Conservation (phyloP, 2,888 invertebrate species). For the Pteria penguin region DNA sequence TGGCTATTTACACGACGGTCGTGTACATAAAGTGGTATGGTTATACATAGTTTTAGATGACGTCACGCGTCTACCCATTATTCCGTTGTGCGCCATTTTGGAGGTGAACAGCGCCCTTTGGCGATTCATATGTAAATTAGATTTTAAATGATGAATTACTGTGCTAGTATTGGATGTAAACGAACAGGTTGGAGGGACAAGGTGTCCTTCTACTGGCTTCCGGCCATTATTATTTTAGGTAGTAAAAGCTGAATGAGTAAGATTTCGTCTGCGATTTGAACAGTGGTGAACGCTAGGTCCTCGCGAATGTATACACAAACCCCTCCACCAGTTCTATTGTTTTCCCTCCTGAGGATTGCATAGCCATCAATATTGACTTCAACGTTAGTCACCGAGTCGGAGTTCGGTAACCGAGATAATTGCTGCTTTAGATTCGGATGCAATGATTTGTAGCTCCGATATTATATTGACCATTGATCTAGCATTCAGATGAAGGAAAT, state of each 20-base stretch:
- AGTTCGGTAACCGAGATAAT: constrained; percentile 11
- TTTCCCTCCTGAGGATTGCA: constrained; percentile 14
- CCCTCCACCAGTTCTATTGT: constrained; percentile 25
- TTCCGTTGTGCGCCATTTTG: too few species aligned
- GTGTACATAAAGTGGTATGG: too few species aligned
- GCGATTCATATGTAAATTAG: too few species aligned
- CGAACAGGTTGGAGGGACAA: too few species aligned
- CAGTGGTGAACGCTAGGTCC: constrained; percentile 23
- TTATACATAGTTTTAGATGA: too few species aligned
- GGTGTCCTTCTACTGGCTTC: too few species aligned
- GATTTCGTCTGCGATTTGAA: background rate
- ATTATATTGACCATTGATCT: background rate
- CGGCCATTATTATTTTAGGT: too few species aligned
- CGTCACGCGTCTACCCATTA: too few species aligned
- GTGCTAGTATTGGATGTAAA: too few species aligned
- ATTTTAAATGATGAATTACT: too few species aligned
- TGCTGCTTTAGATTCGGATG: background rate
- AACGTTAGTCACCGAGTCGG: constrained; percentile 2
- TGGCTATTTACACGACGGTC: too few species aligned
- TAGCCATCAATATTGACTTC: constrained; percentile 1
- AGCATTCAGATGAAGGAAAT: constrained; percentile 18
- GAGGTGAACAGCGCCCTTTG: too few species aligned
- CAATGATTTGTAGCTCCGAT: constrained; percentile 4
- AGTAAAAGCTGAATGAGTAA: background rate
- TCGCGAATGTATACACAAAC: constrained; percentile 24